Evolutionary conservation across 2,113 vertebrate genomes (phyloP).

Genomic region (Leptobrachium ailaonicum): DNA sequence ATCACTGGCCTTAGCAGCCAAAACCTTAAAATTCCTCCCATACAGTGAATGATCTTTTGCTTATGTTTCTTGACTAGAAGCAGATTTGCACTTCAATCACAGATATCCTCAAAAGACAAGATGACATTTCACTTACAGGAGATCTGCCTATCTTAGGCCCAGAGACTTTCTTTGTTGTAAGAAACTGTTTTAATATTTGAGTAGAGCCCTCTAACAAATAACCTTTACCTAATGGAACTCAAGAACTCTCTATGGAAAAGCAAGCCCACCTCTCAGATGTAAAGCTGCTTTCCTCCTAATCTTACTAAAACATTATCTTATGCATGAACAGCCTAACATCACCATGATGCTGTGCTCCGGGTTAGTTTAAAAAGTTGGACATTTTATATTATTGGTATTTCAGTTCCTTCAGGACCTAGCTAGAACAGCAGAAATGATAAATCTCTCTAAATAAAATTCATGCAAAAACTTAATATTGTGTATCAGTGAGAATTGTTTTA

Average conservation of each 20-base stretch:
- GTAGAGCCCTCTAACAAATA: constrained; percentile 35
- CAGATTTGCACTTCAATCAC: constrained; percentile 42
- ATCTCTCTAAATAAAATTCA: too few relatives aligned
- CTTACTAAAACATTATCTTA: neutral
- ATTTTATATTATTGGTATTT: too few relatives aligned
- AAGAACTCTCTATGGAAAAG: constrained; percentile 1
- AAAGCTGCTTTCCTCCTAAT: neutral
- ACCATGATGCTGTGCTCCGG: too few relatives aligned
- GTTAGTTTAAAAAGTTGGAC: too few relatives aligned
- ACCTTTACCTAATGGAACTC: constrained; percentile 32
- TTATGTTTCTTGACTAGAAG: constrained; percentile 27
- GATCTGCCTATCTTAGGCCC: constrained; percentile 21
- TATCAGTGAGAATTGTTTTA: too few relatives aligned
- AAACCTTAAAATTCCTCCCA: constrained; percentile 3
- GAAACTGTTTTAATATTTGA: constrained; percentile 34
- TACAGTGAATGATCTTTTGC: constrained; percentile 13
- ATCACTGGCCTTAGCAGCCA: neutral
- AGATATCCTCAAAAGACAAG: constrained; percentile 40
- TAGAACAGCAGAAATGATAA: too few relatives aligned
- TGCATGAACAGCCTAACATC: too few relatives aligned
- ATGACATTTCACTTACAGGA: constrained; percentile 32
- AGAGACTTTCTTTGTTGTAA: constrained; percentile 17
- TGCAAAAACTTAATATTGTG: too few relatives aligned
- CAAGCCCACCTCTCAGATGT: neutral
- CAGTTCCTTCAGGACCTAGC: too few relatives aligned